Evolutionary conservation across 2,888 invertebrate species (phyloP).

Genomic region (Pycnomerus fuliginosus): DNA sequence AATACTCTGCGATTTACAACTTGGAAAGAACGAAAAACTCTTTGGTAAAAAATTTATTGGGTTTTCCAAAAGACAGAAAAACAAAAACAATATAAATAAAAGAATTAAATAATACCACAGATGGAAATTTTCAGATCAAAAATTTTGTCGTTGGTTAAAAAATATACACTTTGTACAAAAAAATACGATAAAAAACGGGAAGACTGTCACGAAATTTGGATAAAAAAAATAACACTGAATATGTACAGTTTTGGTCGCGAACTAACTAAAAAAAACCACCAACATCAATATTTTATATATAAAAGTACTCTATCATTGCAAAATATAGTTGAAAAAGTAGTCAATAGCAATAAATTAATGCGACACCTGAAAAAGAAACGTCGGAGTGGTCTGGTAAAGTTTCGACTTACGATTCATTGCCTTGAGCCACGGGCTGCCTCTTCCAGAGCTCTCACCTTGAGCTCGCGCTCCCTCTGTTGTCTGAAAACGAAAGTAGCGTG

Average conservation of each 20-base stretch:
- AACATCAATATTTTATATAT: constrained; percentile 31
- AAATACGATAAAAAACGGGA: constrained; percentile 17
- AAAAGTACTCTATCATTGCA: constrained; percentile 38
- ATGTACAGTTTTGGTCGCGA: too few species aligned
- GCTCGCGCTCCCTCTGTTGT: constrained; percentile 81
- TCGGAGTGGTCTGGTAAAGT: not conserved
- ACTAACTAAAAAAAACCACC: constrained; percentile 21
- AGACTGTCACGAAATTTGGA: constrained; percentile 19
- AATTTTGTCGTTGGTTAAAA: constrained; percentile 7
- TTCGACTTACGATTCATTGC: constrained; percentile 31
- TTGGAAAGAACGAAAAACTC: constrained; percentile 12
- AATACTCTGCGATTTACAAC: constrained; percentile 14
- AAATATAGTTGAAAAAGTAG: constrained; percentile 42
- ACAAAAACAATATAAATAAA: constrained; percentile 17
- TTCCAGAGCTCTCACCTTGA: constrained; percentile 82
- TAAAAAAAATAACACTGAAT: too few species aligned
- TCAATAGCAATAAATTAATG: constrained; percentile 33
- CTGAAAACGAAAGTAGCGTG: constrained; percentile 36
- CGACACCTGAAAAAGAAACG: not conserved
- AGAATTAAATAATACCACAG: constrained; percentile 13
- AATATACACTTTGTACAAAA: constrained; percentile 22
- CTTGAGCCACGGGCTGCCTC: constrained; percentile 78
- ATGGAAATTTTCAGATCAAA: constrained; percentile 13
- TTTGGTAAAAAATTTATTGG: constrained; percentile 20
- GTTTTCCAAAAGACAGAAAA: constrained; percentile 2